A percentile compares a stretch with the other conserved stretches of the same genome.
phyloP scores from a whole-genome alignment of 92 coral and sea anemone species.

The Paramuricea clavata region DNA sequence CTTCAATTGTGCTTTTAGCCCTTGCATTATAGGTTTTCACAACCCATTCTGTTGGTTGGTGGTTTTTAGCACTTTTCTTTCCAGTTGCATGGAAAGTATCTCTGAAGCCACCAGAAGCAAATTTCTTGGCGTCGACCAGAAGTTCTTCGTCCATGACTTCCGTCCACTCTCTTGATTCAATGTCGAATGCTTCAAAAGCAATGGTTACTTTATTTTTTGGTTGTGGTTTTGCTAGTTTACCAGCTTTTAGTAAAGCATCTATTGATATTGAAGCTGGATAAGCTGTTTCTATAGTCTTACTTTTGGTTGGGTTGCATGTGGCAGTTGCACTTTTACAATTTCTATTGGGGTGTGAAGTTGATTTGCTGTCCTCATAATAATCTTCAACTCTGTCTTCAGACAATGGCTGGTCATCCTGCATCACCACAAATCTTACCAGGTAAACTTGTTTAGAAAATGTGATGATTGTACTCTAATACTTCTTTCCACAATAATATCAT shows the following conservation, averaged over 20 bases:
- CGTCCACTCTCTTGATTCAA: conserved; percentile 26
- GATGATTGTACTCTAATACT: neutral
- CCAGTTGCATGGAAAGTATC: conserved; percentile 25
- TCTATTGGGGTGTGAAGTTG: neutral
- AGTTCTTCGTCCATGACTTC: conserved; percentile 23
- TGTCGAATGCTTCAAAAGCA: conserved; percentile 25
- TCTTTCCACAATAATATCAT: no score
- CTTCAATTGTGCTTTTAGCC: neutral
- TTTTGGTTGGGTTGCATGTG: neutral
- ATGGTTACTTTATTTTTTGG: conserved; percentile 20
- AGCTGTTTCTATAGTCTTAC: neutral
- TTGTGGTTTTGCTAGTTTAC: conserved; percentile 74
- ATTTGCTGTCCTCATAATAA: neutral
- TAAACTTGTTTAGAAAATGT: conserved; percentile 29
- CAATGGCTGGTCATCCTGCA: conserved; percentile 34
- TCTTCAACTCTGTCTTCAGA: neutral
- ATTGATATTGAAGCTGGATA: conserved; percentile 77
- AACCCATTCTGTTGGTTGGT: neutral
- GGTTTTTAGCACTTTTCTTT: conserved; percentile 5
- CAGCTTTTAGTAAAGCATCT: conserved; percentile 71
- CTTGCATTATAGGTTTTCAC: neutral
- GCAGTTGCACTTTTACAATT: neutral
- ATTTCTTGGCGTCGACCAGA: conserved; percentile 15
- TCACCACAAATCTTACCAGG: conserved; percentile 59
- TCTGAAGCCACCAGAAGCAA: neutral